Evolutionary conservation across 2,113 vertebrate species (phyloP).

Genomic region (Pachycephala philippinensis): DNA sequence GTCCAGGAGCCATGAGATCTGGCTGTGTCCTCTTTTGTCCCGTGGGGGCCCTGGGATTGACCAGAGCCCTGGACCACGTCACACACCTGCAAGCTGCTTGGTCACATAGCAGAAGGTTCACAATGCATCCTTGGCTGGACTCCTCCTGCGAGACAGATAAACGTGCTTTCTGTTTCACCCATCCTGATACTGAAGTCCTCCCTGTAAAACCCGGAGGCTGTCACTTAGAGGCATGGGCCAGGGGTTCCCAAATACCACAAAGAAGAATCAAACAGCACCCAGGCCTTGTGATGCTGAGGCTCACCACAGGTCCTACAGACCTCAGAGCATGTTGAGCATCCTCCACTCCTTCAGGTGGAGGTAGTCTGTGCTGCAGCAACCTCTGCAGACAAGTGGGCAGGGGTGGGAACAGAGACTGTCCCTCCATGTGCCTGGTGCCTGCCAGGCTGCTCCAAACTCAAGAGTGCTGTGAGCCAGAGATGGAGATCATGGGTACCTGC

Average conservation of each 20-base stretch:
- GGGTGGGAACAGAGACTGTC: not conserved
- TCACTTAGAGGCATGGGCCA: not conserved
- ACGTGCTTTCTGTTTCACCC: not conserved
- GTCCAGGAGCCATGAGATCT: not conserved
- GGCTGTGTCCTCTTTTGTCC: not conserved
- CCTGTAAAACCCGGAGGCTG: not conserved
- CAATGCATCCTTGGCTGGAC: not conserved
- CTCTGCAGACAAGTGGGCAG: not conserved
- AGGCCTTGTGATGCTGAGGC: not conserved
- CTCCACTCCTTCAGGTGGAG: fast-evolving
- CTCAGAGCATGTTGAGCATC: not conserved
- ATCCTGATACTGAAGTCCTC: not conserved
- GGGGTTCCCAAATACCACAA: not conserved
- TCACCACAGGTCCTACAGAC: not conserved
- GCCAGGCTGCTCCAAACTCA: not conserved
- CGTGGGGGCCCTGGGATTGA: not conserved
- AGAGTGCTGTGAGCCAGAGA: not conserved
- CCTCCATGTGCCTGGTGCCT: not conserved
- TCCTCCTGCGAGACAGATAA: not conserved
- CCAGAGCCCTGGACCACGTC: not conserved
- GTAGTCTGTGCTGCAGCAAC: not conserved
- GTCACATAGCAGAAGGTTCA: not conserved
- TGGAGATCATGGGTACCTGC: not conserved
- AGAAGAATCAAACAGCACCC: not conserved
- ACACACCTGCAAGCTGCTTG: not conserved